A percentile compares a stretch with the other conserved stretches of the same genome.
Evolutionary conservation across 2,113 vertebrate species (phyloP).

Genomic region (Nyctereutes procyonoides): DNA sequence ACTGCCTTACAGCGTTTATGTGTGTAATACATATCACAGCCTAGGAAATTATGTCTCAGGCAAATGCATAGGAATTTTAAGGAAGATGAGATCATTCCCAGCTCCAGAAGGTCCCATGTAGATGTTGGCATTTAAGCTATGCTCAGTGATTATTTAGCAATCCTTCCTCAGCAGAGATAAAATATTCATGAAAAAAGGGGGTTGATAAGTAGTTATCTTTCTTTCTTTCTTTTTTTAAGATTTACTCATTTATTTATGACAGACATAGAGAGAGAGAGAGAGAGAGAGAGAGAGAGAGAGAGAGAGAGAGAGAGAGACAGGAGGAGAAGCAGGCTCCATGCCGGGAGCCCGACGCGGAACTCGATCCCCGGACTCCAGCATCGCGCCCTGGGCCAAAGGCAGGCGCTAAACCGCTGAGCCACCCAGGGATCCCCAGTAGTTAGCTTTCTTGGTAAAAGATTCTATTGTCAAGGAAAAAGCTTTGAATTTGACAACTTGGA

Average conservation of each 20-base stretch:
- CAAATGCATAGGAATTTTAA: background rate
- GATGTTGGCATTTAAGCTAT: background rate
- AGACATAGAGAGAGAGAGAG: too few relatives aligned
- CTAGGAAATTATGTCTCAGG: background rate
- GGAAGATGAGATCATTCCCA: background rate
- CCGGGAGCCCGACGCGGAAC: too few relatives aligned
- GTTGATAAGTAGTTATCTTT: background rate
- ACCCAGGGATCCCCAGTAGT: too few relatives aligned
- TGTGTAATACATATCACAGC: background rate
- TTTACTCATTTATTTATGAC: too few relatives aligned
- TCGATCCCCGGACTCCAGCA: too few relatives aligned
- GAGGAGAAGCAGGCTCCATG: too few relatives aligned
- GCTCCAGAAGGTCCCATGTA: background rate
- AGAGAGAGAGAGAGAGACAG: too few relatives aligned
- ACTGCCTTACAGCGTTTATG: background rate
- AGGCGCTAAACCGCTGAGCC: too few relatives aligned
- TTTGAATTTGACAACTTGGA: background rate
- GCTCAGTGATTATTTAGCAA: background rate
- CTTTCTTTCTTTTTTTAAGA: background rate
- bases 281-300: too few relatives aligned
- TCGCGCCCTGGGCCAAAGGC: too few relatives aligned
- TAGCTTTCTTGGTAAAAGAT: background rate
- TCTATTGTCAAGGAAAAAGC: background rate
- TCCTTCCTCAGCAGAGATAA: background rate
- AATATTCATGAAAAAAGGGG: background rate